Base-by-base conservation (phyloP, 2,113 vertebrate species). In the Aphelocoma coerulescens region DNA sequence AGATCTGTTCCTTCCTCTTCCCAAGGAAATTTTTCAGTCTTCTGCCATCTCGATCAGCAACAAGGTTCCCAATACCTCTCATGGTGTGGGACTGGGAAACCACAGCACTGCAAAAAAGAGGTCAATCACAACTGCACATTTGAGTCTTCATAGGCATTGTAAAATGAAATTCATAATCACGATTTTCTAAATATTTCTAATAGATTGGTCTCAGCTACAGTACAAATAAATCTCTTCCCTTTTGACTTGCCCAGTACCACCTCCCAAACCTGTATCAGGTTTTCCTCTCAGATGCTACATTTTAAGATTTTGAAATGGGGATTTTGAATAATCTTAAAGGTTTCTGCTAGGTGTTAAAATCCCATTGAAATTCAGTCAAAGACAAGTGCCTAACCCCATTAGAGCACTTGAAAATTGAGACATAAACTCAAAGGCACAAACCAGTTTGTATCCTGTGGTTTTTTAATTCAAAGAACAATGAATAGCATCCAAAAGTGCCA, bases 151-250 rank as follows among this genome's bases (percentile, higher is more conserved):
- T 1, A 48, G 16, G 10, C 8, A 37, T 4, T n/a, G 23, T 16
- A 63, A 63, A 89, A 24, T 33, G 0, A 58, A 76, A 77, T 32
- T 26, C 0, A 1, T 30, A 52, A 30, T 8, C 0, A 1, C 35
- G 20, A 30, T 46, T 83, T 66, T n/a, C 30, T 37, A 37, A 28
- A 39, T 81, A 43, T 75, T 89, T 75, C 24, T 52, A 65, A 62
- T 9, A 76, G 10, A 35, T 46, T 71, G 51, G 11, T 80, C 63
- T 80, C 39, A 44, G 22, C 20, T 58, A 23, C 13, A 16, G 6
- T 32, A 39, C 2, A 27, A 58, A 92, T 41, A 67, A 73, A 26
- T 15, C 11, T 10, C 24, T 54, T 72, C 13, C 15, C 1, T 0
- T 54, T 71, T 11, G 2, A 28, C 33, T 86, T 49, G 14, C 10